Percentiles rank a stretch among this genome's conserved stretches.
Conservation (phyloP, 64 coral and sea anemone genomes). For the Porites lutea region DNA sequence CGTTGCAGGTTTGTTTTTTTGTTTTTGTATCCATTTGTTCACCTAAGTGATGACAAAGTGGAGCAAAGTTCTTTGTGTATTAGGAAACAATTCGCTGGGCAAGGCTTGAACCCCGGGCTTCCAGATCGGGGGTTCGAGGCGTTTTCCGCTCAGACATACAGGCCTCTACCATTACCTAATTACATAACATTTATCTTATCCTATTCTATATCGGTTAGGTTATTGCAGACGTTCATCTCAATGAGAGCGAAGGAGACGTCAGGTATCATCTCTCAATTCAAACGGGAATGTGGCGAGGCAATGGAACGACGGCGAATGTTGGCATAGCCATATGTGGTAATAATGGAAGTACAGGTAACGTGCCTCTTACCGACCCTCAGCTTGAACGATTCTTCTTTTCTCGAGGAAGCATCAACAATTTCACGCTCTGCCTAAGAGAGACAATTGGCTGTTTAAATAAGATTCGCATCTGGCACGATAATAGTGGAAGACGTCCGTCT, state of each 20-base stretch:
- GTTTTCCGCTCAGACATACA: not conserved
- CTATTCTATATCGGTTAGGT: conserved; percentile 11
- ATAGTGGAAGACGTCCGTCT: conserved; percentile 52
- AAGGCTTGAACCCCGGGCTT: no score
- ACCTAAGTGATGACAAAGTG: no score
- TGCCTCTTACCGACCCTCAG: conserved; percentile 49
- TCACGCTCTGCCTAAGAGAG: conserved; percentile 45
- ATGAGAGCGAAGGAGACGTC: conserved; percentile 38
- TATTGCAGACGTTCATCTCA: conserved; percentile 62
- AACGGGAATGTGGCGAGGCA: conserved; percentile 71
- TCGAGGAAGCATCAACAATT: conserved; percentile 74
- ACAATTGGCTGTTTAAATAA: conserved; percentile 41
- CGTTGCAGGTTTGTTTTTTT: no score
- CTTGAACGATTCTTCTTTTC: conserved; percentile 57
- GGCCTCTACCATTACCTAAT: not conserved
- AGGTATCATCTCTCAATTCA: conserved; percentile 59
- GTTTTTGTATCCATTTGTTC: no score
- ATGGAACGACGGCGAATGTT: conserved; percentile 70
- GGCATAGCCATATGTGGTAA: conserved; percentile 57
- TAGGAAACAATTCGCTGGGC: no score
- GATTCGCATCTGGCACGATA: conserved; percentile 75
- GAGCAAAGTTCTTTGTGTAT: no score
- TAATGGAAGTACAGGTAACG: conserved; percentile 49
- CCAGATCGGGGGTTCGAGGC: no score
- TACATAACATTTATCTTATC: not conserved